These are phyloP conservation scores for Pyxicephalus adspersus DNA, from an alignment of 2,113 vertebrate species.

Conservation along the genomic window DNA sequence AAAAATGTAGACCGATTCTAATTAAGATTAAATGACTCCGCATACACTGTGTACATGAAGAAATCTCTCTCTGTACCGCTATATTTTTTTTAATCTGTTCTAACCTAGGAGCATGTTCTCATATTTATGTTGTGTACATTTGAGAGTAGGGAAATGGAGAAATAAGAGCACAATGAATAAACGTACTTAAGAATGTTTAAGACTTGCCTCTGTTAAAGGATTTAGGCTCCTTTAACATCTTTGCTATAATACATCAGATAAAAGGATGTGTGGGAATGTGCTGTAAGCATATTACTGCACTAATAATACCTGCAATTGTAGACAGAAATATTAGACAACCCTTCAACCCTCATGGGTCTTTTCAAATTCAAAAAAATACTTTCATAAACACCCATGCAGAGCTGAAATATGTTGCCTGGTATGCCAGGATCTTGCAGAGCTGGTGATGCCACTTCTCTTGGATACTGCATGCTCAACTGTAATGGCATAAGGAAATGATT, in stretches of 20 bases:
- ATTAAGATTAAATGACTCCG: conserved; percentile 1
- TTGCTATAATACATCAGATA: not conserved
- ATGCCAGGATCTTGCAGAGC: too few relatives aligned
- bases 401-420: too few relatives aligned
- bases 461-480: too few relatives aligned
- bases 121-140: not conserved
- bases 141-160: not conserved
- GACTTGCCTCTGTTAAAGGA: not conserved
- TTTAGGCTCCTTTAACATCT: not conserved
- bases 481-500: too few relatives aligned
- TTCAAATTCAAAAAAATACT: too few relatives aligned
- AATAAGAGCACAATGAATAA: conserved; percentile 6
- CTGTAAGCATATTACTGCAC: not conserved
- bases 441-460: too few relatives aligned
- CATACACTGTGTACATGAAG: not conserved
- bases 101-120: not conserved
- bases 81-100: not conserved
- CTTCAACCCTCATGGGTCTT: too few relatives aligned
- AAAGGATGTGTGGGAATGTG: not conserved
- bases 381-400: too few relatives aligned
- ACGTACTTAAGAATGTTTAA: conserved; percentile 8
- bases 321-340: not conserved
- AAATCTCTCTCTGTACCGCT: not conserved
- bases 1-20: not conserved
- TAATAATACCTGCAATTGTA: not conserved